These are phyloP conservation scores for Amblyopsis rosae DNA, from an alignment of 2,113 vertebrate species.

Conservation along the genomic window DNA sequence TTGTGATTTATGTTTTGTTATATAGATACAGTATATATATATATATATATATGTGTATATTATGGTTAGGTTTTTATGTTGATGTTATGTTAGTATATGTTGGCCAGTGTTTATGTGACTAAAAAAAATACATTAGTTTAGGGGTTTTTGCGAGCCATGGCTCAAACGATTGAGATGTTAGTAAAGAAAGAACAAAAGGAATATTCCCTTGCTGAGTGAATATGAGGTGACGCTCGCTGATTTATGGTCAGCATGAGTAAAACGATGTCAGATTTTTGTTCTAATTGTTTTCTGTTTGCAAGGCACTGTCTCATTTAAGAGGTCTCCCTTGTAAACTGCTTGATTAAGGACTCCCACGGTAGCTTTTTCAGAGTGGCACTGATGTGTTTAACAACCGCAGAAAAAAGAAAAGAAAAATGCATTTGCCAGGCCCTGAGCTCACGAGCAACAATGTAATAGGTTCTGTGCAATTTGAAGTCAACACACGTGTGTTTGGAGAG, in stretches of 20 bases:
- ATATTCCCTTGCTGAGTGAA: neutral
- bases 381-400: conserved; percentile 28
- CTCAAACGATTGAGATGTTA: too few relatives aligned
- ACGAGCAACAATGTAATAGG: conserved; percentile 27
- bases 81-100: neutral
- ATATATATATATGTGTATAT: too few relatives aligned
- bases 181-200: too few relatives aligned
- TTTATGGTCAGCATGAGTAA: neutral
- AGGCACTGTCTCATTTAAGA: conserved; percentile 25
- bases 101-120: neutral
- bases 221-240: neutral
- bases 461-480: conserved; percentile 35
- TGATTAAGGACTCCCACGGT: neutral
- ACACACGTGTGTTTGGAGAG: conserved; percentile 39
- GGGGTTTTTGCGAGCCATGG: too few relatives aligned
- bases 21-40: too few relatives aligned
- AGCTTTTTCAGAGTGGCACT: neutral
- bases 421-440: conserved; percentile 22
- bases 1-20: too few relatives aligned
- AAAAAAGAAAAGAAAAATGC: conserved; percentile 14
- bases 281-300: conserved; percentile 19
- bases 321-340: conserved; percentile 19
- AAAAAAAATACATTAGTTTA: too few relatives aligned
- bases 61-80: too few relatives aligned
- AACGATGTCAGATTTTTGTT: neutral